Base-by-base conservation (phyloP, 2,113 vertebrate genomes). In the Garra rufa region DNA sequence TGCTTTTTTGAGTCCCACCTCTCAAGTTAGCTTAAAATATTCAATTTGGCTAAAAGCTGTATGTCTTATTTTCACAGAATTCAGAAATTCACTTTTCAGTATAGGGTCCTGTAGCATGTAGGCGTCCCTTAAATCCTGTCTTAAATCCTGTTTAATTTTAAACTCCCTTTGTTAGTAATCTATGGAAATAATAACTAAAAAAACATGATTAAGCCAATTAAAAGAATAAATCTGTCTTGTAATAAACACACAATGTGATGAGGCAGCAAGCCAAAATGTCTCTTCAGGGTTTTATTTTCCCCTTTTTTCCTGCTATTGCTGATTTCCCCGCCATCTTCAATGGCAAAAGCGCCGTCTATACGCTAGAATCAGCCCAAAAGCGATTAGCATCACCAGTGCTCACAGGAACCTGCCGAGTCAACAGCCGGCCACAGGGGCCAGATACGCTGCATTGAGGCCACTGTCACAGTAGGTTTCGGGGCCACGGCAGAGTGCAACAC, bases 121-220 rank as follows among this genome's bases (percentile, higher is more conserved):
- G 85, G 86, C 89, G 87, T 89, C 86, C 74, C 87, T 67, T 87
- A 76, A 84, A 81, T 69, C 75, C 87, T 89, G 80, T 57, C n/a
- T n/a, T n/a, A n/a, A n/a, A n/a, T n/a, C n/a, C n/a, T n/a, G n/a
- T 88, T 87, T 84, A 87, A 76, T 86, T 87, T 74, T 91, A 92
- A 92, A 92, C 88, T 91, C 83, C 85, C 85, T 87, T 90, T 87
- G 63, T 85, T 82, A 19, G 91, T 93, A 93, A 94, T 94, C 92
- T 94, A 93, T 92, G 92, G 92, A 92, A 94, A 94, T 93, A 93
- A 94, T 90, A 93, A 93, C 89, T 8, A 87, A 91, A 93, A 91
- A 91, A 93, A 92, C 91, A 90, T 91, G 93, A 94, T 94, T 95
- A 93, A 90, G 92, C 92, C 93, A 94, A 94, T 94, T 92, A 93